A percentile compares a stretch with the other conserved stretches of the same genome.
Conservation (phyloP, 2,113 vertebrate species). For the Hydrochoerus hydrochaeris region DNA sequence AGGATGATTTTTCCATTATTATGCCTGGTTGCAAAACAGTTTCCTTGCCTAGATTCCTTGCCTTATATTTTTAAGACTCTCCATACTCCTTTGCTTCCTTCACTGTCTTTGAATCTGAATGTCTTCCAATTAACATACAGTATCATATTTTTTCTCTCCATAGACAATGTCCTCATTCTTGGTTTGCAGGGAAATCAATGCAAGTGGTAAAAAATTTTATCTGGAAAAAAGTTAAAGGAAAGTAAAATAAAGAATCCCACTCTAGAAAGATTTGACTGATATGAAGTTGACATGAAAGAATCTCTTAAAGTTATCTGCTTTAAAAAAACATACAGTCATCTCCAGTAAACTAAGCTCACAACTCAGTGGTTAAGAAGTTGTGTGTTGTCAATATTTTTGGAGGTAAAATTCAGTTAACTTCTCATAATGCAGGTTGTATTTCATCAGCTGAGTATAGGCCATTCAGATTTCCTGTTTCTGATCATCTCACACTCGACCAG, state of each 20-base stretch:
- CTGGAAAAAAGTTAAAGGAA: neutral
- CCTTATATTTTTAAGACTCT: neutral
- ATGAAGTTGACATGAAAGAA: neutral
- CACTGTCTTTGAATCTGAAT: neutral
- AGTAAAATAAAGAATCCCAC: neutral
- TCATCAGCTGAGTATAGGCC: neutral
- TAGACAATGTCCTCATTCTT: neutral
- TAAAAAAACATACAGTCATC: neutral
- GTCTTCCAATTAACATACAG: neutral
- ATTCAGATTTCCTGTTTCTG: neutral
- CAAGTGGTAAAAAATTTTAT: neutral
- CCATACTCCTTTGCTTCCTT: neutral
- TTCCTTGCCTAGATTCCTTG: neutral
- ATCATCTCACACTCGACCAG: neutral
- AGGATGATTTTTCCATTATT: neutral
- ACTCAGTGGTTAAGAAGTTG: neutral
- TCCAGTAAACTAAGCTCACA: neutral
- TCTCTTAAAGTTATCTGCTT: neutral
- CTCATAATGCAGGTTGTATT: neutral
- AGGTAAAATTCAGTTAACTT: neutral
- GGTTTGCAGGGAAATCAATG: neutral
- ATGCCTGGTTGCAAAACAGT: neutral
- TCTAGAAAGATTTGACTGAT: neutral
- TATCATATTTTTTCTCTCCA: neutral
- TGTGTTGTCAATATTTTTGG: neutral